phyloP scores from a whole-genome alignment of 2,113 vertebrate genomes.

The Sinocyclocheilus rhinocerous region DNA sequence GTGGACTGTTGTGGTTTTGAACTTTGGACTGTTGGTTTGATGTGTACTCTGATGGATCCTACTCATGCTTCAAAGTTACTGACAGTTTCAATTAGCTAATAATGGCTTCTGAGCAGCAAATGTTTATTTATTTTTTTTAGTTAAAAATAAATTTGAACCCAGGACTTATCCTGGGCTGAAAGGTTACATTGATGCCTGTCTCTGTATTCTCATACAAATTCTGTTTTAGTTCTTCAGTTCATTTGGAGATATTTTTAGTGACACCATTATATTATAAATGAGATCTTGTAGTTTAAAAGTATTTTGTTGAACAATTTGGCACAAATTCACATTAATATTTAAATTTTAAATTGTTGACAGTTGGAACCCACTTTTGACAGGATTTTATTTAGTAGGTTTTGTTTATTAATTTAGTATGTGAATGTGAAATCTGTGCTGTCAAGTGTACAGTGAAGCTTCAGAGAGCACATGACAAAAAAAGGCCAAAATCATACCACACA shows the following conservation, averaged over 20 bases:
- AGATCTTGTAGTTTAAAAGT: neutral
- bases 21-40: neutral
- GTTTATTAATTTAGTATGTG: neutral
- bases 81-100: neutral
- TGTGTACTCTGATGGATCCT: neutral
- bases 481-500: neutral
- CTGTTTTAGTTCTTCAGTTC: neutral
- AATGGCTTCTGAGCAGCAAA: neutral
- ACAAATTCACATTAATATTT: neutral
- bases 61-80: neutral
- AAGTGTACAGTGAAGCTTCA: neutral
- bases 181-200: neutral
- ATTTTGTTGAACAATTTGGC: neutral
- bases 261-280: neutral
- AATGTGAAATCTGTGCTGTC: conserved; percentile 6
- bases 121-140: neutral
- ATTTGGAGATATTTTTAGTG: neutral
- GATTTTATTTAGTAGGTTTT: neutral
- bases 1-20: neutral
- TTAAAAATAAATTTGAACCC: neutral
- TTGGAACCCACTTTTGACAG: no score
- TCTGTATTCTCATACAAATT: neutral
- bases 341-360: no score
- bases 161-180: no score
- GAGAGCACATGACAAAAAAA: neutral